Conservation (phyloP, 1,140 invertebrate species). For the Aphelenchoides avenae region DNA sequence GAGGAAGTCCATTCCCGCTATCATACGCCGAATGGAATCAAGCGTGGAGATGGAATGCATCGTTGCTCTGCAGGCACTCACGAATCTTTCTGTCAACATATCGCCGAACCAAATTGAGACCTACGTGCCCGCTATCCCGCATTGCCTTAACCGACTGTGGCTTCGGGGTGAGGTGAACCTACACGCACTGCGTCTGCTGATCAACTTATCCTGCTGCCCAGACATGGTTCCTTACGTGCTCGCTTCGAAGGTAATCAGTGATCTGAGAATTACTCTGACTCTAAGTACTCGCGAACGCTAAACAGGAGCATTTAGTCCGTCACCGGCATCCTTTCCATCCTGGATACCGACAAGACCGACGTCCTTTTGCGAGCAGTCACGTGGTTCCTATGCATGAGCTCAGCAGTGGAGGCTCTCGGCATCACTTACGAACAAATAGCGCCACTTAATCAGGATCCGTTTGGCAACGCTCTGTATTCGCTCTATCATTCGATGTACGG, state of each 20-base stretch:
- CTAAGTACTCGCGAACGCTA: no score
- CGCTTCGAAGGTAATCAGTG: conserved; percentile 66
- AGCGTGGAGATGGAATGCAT: conserved; percentile 45
- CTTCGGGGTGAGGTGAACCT: conserved; percentile 59
- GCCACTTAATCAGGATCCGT: no score
- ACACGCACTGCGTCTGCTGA: conserved; percentile 67
- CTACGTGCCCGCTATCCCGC: conserved; percentile 41
- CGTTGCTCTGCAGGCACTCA: conserved; percentile 49
- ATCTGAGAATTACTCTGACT: no score
- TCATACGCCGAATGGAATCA: conserved; percentile 30
- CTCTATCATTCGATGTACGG: no score
- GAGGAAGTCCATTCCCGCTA: conserved; percentile 19
- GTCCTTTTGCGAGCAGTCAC: conserved; percentile 43
- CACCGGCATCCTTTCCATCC: conserved; percentile 39
- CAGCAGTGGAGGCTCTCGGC: conserved; percentile 41
- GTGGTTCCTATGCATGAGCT: conserved; percentile 43
- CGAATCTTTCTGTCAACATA: conserved; percentile 44
- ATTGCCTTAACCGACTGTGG: conserved; percentile 39
- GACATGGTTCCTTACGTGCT: conserved; percentile 67
- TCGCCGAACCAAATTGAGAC: conserved; percentile 26
- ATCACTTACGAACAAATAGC: conserved; percentile 48
- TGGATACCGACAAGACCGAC: conserved; percentile 47
- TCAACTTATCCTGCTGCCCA: conserved; percentile 68
- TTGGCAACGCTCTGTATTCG: no score
- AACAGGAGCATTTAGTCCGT: conserved; percentile 44